Evolutionary conservation across 2,113 vertebrate species (phyloP), one percentile per base, ranked within the genome.

Genomic region (Corythaixoides concolor): DNA sequence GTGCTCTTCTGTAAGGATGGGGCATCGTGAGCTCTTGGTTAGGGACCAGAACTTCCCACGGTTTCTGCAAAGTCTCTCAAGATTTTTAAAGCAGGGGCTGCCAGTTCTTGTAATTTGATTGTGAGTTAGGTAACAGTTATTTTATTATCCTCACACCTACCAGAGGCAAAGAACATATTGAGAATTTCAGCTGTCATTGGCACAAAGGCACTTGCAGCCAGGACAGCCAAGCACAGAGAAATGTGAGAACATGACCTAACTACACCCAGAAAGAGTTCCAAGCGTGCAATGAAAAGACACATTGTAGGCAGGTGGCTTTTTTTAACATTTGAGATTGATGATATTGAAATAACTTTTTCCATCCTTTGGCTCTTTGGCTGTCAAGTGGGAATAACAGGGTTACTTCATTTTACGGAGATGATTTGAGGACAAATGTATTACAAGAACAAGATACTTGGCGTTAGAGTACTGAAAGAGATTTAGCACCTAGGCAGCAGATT

Each of bases 381-480:
- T 41, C 26, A 60, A 59, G 41, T 9, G 15, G 28, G 32, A 66
- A 4, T 28, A 82, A 49, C 9, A 52, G 10, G 8, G 5, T 10
- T 82, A n/a, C 11, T 24, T 50, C 41, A 39, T 53, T 52, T 60
- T 15, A 75, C 1, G 3, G 12, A 22, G 12, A 53, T 9, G 7
- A 50, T 18, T 43, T 79, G 43, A 82, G 12, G 27, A 28, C 62
- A 87, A 59, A 60, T 3, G 4, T 22, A 30, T 76, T 30, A 4
- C 2, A 63, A n/a, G 22, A 10, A 58, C 7, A 26, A 74, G 41
- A n/a, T 2, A 14, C 37, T 35, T 12, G 11, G 11, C 1, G 1
- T 4, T 32, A 75, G 18, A 32, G 37, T 33, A 64, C 35, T 10
- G 12, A 60, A 68, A 76, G 12, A 23, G 43, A 18, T 27, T 17